phyloP scores from a whole-genome alignment of 2,888 invertebrate genomes.

The Bellardia bayeri region DNA sequence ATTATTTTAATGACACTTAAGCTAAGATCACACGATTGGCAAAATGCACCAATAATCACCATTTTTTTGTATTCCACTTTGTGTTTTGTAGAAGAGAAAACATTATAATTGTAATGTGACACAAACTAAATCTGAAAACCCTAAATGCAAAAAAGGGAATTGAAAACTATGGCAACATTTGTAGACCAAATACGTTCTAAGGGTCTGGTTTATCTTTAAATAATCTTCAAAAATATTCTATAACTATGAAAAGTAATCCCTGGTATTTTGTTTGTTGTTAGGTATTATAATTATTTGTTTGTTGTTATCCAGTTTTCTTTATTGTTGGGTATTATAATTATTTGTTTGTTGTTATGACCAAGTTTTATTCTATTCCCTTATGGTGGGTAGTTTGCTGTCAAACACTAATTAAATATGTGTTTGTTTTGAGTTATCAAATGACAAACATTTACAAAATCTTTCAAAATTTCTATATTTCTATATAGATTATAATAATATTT shows the following conservation, averaged over 20 bases:
- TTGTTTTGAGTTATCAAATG: neutral
- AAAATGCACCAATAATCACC: too few relatives aligned
- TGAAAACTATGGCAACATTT: slow-evolving; percentile 3
- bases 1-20: too few relatives aligned
- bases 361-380: neutral
- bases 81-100: too few relatives aligned
- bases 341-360: neutral
- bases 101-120: too few relatives aligned
- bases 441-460: neutral
- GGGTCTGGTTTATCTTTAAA: neutral
- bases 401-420: neutral
- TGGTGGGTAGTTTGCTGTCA: neutral
- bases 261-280: neutral
- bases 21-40: too few relatives aligned
- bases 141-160: neutral
- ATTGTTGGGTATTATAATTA: too few relatives aligned
- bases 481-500: too few relatives aligned
- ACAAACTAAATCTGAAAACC: too few relatives aligned
- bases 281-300: neutral
- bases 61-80: too few relatives aligned
- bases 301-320: neutral
- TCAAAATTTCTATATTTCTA: neutral
- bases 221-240: neutral
- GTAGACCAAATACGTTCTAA: neutral
- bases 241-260: neutral